A percentile compares a stretch with the other conserved stretches of the same genome.
Evolutionary conservation across 2,888 invertebrate species (phyloP).

Genomic region (Pseudanteris insignis): DNA sequence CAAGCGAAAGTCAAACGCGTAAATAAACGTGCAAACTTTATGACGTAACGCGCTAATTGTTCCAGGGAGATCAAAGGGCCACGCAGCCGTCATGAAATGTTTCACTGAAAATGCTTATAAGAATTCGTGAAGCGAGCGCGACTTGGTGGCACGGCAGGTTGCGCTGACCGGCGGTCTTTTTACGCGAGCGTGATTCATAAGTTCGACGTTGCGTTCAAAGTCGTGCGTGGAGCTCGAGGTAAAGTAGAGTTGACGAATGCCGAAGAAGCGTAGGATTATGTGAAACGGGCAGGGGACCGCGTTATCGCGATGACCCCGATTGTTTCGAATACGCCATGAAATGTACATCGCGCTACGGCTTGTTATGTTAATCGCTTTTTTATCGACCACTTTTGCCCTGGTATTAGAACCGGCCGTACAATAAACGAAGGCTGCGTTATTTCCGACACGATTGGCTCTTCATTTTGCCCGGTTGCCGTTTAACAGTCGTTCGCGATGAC

Average conservation of each 20-base stretch:
- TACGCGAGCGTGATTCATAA: background rate
- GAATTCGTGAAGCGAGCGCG: too few relatives aligned
- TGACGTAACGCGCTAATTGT: too few relatives aligned
- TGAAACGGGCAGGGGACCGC: constrained; percentile 27
- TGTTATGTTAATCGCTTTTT: constrained; percentile 58
- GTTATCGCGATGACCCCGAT: constrained; percentile 52
- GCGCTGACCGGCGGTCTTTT: too few relatives aligned
- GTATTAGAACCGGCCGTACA: constrained; percentile 41
- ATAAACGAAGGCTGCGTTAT: constrained; percentile 45
- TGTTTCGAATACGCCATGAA: constrained; percentile 47
- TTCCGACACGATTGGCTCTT: constrained; percentile 40
- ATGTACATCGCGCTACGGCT: constrained; percentile 48
- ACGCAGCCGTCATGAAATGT: too few relatives aligned
- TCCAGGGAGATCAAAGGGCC: too few relatives aligned
- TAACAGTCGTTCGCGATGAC: constrained; percentile 18
- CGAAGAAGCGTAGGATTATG: constrained; percentile 32
- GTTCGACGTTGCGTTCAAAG: constrained; percentile 14
- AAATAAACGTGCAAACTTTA: too few relatives aligned
- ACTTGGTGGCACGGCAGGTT: too few relatives aligned
- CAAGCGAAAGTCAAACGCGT: too few relatives aligned
- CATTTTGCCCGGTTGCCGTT: constrained; percentile 26
- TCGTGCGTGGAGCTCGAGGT: constrained; percentile 13
- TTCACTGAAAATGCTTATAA: too few relatives aligned
- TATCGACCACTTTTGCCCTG: constrained; percentile 48
- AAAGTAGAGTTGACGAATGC: constrained; percentile 33